phyloP scores from a whole-genome alignment of 2,113 vertebrate genomes.

The Prolemur simus region DNA sequence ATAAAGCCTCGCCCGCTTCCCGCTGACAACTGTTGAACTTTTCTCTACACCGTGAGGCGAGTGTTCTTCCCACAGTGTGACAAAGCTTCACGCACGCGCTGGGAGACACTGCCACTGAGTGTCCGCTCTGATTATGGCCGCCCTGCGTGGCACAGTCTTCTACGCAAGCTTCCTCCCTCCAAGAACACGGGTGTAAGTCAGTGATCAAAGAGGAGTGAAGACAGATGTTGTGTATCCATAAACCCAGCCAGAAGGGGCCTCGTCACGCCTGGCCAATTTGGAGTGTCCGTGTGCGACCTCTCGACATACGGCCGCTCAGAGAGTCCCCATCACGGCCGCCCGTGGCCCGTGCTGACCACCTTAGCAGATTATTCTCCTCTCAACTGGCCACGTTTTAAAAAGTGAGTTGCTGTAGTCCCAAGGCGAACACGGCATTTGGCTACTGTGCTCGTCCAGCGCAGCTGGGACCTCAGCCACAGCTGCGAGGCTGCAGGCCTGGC shows the following conservation, averaged over 20 bases:
- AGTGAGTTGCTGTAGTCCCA: no score
- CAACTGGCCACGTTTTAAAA: accelerated
- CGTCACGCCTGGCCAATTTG: neutral
- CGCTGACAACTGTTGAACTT: constrained; percentile 77
- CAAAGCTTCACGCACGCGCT: constrained; percentile 68
- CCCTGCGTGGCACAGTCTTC: constrained; percentile 58
- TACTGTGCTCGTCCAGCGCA: accelerated
- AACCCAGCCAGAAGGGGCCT: neutral
- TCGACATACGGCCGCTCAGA: accelerated
- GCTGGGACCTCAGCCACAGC: accelerated
- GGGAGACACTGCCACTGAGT: constrained; percentile 74
- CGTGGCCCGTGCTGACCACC: neutral
- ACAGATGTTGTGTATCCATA: constrained; percentile 49
- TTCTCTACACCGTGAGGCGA: constrained; percentile 70
- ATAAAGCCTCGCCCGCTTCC: constrained; percentile 76
- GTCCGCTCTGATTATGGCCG: constrained; percentile 78
- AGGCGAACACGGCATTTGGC: accelerated
- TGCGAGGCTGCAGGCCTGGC: accelerated
- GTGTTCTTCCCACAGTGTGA: constrained; percentile 73
- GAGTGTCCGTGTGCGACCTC: accelerated
- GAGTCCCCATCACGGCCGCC: accelerated
- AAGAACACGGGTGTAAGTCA: constrained; percentile 69
- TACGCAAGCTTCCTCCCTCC: constrained; percentile 72
- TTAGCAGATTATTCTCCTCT: neutral
- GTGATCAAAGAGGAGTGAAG: constrained; percentile 54